Evolutionary conservation across 53 echinoderm and acorn worm genomes (phyloP).

Genomic region (Arbacia lixula): DNA sequence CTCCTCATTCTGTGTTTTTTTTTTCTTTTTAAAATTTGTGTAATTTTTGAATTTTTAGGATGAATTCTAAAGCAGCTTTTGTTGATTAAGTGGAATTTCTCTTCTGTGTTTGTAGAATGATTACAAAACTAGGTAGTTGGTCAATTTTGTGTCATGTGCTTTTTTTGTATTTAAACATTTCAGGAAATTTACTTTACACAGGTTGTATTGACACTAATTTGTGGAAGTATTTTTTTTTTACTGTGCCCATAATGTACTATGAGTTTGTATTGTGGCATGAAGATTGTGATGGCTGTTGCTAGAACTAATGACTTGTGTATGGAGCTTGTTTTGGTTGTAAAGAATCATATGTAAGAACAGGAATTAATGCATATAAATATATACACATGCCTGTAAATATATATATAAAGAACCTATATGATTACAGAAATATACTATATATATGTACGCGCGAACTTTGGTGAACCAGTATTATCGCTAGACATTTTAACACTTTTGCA

Average conservation of each 20-base stretch:
- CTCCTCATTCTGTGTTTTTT: background rate
- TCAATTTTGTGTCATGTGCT: background rate
- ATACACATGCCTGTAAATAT: constrained; percentile 45
- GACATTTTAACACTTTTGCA: constrained; percentile 21
- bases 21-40: background rate
- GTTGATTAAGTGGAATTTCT: background rate
- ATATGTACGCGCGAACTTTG: background rate
- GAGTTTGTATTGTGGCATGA: constrained; percentile 14
- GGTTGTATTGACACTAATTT: no score
- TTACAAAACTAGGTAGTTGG: no score
- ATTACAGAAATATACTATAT: constrained; percentile 58
- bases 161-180: background rate
- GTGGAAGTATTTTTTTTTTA: constrained; percentile 1
- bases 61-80: constrained; percentile 10
- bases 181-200: no score
- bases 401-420: constrained; percentile 52
- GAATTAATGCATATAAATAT: constrained; percentile 47
- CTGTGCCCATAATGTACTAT: constrained; percentile 42
- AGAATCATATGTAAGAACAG: constrained; percentile 33
- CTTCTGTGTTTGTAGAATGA: no score
- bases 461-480: constrained; percentile 48
- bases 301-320: background rate
- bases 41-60: constrained; percentile 15
- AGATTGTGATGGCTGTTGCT: background rate
- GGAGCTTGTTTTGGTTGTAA: constrained; percentile 11